These are phyloP conservation scores for Carettochelys insculpta DNA, from an alignment of 2,113 vertebrate genomes.

Conservation along the genomic window DNA sequence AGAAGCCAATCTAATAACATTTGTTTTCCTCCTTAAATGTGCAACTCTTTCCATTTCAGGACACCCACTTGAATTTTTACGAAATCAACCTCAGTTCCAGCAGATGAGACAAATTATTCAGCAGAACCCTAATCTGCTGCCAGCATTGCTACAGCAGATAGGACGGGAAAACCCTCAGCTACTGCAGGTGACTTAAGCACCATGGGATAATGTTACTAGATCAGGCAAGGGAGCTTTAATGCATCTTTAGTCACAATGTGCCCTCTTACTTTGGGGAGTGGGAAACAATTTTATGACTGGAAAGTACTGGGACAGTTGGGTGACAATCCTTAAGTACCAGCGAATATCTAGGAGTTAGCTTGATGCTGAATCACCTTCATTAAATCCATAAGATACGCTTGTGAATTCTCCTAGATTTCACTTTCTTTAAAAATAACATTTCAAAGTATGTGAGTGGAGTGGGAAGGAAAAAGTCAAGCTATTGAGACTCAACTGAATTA, in stretches of 20 bases:
- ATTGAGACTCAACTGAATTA: not conserved
- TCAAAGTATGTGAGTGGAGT: not conserved
- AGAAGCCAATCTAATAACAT: not conserved
- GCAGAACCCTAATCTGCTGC: constrained; percentile 93
- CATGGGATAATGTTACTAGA: not conserved
- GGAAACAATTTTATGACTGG: not conserved
- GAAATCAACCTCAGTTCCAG: constrained; percentile 95
- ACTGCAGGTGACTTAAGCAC: constrained; percentile 83
- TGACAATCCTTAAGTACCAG: not conserved
- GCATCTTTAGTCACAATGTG: not conserved
- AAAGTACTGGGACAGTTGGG: not conserved
- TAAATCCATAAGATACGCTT: not conserved
- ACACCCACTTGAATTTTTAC: constrained; percentile 93
- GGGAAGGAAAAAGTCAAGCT: not conserved
- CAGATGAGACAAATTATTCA: constrained; percentile 98
- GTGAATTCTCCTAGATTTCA: not conserved
- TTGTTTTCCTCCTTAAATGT: not conserved
- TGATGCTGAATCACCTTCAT: not conserved
- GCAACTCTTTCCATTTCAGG: constrained; percentile 69
- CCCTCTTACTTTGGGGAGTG: not conserved
- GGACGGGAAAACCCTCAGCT: constrained; percentile 95
- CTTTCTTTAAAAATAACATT: not conserved
- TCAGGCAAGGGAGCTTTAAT: not conserved
- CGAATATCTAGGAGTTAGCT: not conserved
- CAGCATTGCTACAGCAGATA: constrained; percentile 93